phyloP scores from a whole-genome alignment of 2,888 invertebrate species.

The Amphimallon solstitiale region DNA sequence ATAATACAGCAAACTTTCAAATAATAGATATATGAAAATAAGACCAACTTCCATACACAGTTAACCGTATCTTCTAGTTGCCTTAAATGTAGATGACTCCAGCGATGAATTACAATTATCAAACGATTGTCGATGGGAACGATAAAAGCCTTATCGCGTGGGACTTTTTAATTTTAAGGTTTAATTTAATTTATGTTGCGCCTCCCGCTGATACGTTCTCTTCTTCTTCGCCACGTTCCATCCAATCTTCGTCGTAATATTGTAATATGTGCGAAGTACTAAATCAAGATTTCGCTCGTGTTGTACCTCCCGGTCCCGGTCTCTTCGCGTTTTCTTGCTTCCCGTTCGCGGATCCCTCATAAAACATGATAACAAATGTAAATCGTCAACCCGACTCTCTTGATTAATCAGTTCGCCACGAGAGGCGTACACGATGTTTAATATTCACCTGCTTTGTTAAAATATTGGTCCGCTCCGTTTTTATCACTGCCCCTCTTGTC shows the following conservation, averaged over 20 bases:
- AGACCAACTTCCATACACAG: too few species aligned
- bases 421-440: conserved; percentile 15
- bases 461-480: conserved; percentile 22
- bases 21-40: conserved; percentile 11
- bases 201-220: conserved; percentile 1
- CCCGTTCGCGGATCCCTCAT: conserved; percentile 20
- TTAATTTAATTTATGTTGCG: conserved; percentile 25
- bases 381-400: conserved; percentile 33
- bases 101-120: conserved; percentile 25
- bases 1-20: conserved; percentile 2
- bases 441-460: conserved; percentile 31
- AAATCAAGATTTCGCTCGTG: conserved; percentile 30
- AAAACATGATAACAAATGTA: conserved; percentile 37
- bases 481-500: neutral
- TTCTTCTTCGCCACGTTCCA: conserved; percentile 7
- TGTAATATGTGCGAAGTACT: conserved; percentile 31
- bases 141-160: conserved; percentile 17
- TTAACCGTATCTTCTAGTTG: neutral
- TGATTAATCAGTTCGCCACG: conserved; percentile 35
- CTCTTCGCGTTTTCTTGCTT: conserved; percentile 21
- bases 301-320: neutral
- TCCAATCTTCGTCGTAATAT: conserved; percentile 26
- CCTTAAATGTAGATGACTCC: neutral
- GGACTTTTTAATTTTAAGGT: conserved; percentile 27
- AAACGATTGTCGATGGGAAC: conserved; percentile 11